Base-by-base conservation (phyloP, 2,888 invertebrate genomes). In the Polydrusus tereticollis region DNA sequence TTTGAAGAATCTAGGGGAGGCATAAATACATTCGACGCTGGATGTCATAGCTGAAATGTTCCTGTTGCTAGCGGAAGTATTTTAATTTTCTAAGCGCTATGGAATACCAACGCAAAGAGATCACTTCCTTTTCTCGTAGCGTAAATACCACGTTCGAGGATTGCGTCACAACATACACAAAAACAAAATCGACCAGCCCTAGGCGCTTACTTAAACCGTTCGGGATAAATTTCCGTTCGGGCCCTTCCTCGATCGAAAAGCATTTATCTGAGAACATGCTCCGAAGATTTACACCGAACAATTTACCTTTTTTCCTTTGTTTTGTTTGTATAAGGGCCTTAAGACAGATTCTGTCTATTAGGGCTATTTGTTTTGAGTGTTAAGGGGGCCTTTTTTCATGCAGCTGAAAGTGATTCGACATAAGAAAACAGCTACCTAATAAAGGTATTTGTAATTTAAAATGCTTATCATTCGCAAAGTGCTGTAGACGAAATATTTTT, bases 151-250 rank as follows among this genome's bases (percentile, higher is more conserved):
- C 6, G n/a, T 23, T 47, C 5, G n/a, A 23, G n/a, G 47, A 20
- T 21, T 21, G 20, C n/a, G 8, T 23, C 47, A 47, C 4, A 45
- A 12, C 5, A 18, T n/a, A n/a, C 21, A 47, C 4, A 23, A 47
- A 47, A 47, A 23, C n/a, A 12, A 47, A 47, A 47, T 2, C 23
- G 10, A 47, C 47, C 5, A n/a, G 47, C 47, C 47, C 16, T 7
- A 47, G 47, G 47, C 47, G 47, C 23, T 47, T 47, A 47, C 23
- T 47, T 47, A 47, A 47, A 47, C 47, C n/a, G 47, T 47, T 47
- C 47, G 21, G 47, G 47, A 47, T 47, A 21, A 47, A 47, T 47
- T 23, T 47, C 23, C 23, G 47, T 23, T 47, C 21, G 47, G 47
- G n/a, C n/a, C 21, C 10, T 47, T 45, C 23, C 12, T 6, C 47